Evolutionary conservation across 1,140 invertebrate species (phyloP).

Genomic region (Cydia amplana): DNA sequence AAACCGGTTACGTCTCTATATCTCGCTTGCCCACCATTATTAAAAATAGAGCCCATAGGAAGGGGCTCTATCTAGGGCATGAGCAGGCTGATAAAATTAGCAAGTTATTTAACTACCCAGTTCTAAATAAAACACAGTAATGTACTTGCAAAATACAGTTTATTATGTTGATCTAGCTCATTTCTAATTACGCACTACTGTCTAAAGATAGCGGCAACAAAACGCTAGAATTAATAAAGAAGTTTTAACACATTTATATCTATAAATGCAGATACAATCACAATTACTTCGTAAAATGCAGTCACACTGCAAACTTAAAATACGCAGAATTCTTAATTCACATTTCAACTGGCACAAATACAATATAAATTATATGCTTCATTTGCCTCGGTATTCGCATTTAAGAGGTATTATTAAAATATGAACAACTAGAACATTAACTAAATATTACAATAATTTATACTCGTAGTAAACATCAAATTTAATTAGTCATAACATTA

Average conservation of each 20-base stretch:
- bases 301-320: slow-evolving; percentile 28
- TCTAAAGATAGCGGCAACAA: slow-evolving; percentile 25
- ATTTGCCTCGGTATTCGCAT: slow-evolving; percentile 2
- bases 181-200: slow-evolving; percentile 26
- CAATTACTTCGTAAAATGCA: slow-evolving; percentile 31
- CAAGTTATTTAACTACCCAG: no score
- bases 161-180: slow-evolving; percentile 27
- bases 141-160: slow-evolving; percentile 26
- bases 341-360: slow-evolving; percentile 14
- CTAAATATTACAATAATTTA: slow-evolving; percentile 8
- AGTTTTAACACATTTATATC: slow-evolving; percentile 25
- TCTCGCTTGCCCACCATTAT: no score
- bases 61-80: background rate
- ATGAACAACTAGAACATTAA: background rate
- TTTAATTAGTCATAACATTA: background rate
- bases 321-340: slow-evolving; percentile 2
- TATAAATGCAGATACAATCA: slow-evolving; percentile 30
- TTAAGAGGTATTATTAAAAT: background rate
- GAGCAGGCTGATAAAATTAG: no score
- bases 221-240: slow-evolving; percentile 23
- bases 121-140: background rate
- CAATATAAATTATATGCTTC: slow-evolving; percentile 1
- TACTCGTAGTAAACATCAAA: background rate
- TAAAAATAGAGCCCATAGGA: no score
- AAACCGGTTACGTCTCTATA: no score